A percentile compares a stretch with the other conserved stretches of the same genome.
These are phyloP conservation scores for Ferdinandea cuprea DNA, from an alignment of 2,888 invertebrate species.

Conservation along the genomic window DNA sequence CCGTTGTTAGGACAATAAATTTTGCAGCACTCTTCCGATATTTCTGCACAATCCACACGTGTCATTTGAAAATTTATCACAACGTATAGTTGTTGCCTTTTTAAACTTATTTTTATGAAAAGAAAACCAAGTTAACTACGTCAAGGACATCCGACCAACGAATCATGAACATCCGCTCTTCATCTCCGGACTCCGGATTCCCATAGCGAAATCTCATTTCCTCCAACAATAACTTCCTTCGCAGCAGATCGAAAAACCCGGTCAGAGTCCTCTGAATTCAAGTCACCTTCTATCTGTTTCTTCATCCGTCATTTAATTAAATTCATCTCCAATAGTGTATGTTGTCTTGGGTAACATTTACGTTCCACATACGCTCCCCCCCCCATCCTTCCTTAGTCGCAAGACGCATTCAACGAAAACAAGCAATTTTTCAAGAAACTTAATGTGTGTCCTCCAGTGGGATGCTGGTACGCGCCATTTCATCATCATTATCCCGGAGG, in stretches of 20 bases:
- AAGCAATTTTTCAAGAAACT: constrained; percentile 6
- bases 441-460: constrained; percentile 15
- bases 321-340: constrained; percentile 22
- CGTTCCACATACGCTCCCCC: neutral
- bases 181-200: constrained; percentile 21
- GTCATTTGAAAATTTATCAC: constrained; percentile 10
- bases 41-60: neutral
- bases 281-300: neutral
- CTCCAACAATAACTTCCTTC: constrained; percentile 17
- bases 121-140: constrained; percentile 19
- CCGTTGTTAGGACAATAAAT: constrained; percentile 15
- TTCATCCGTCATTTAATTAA: constrained; percentile 28
- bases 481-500: constrained; percentile 36
- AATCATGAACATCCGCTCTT: constrained; percentile 15
- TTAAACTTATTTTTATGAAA: neutral
- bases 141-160: constrained; percentile 24
- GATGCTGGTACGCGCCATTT: constrained; percentile 18
- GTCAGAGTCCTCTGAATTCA: neutral
- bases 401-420: neutral
- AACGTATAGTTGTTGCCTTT: constrained; percentile 10
- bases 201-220: constrained; percentile 27
- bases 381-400: neutral
- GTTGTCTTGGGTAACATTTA: neutral
- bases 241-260: constrained; percentile 10
- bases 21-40: neutral